Percentiles rank a stretch among this genome's conserved stretches.
Evolutionary conservation across 2,113 vertebrate species (phyloP).

Genomic region (Rhinogobius similis): DNA sequence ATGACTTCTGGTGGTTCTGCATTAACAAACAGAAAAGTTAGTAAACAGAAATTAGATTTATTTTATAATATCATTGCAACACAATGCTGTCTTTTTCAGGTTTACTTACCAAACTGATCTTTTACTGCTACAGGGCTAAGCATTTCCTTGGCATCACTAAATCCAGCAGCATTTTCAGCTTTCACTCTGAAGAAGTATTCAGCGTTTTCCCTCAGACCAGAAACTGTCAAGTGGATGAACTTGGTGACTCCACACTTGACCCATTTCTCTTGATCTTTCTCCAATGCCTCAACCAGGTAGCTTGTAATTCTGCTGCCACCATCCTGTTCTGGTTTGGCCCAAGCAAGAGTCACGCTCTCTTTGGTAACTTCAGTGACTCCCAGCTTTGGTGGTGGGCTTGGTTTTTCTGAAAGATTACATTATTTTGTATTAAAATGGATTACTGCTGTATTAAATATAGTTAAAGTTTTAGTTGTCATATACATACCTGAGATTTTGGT

Average conservation of each 20-base stretch:
- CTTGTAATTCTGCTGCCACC: slow-evolving; percentile 92
- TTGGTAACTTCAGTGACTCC: slow-evolving; percentile 90
- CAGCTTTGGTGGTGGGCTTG: slow-evolving; percentile 92
- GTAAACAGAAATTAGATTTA: not conserved
- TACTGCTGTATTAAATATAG: not conserved
- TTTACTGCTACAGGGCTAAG: slow-evolving; percentile 88
- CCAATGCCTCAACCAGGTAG: slow-evolving; percentile 89
- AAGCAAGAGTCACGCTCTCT: slow-evolving; percentile 89
- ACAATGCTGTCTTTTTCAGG: not conserved
- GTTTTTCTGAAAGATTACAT: slow-evolving; percentile 86
- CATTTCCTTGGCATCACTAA: slow-evolving; percentile 92
- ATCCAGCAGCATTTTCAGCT: slow-evolving; percentile 94
- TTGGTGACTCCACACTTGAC: slow-evolving; percentile 91
- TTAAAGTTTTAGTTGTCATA: not conserved
- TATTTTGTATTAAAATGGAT: not conserved
- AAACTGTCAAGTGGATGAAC: slow-evolving; percentile 84
- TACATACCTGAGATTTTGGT: slow-evolving; percentile 92
- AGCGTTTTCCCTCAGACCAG: slow-evolving; percentile 87
- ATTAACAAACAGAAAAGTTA: slow-evolving; percentile 11
- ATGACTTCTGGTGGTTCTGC: slow-evolving; percentile 92
- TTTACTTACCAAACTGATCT: slow-evolving; percentile 88
- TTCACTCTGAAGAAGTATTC: slow-evolving; percentile 96
- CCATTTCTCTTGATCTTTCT: slow-evolving; percentile 97
- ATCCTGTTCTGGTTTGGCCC: slow-evolving; percentile 95
- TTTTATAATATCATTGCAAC: not conserved